Base-by-base conservation (phyloP, 2,888 invertebrate species). In the Pterobdella sp. region DNA sequence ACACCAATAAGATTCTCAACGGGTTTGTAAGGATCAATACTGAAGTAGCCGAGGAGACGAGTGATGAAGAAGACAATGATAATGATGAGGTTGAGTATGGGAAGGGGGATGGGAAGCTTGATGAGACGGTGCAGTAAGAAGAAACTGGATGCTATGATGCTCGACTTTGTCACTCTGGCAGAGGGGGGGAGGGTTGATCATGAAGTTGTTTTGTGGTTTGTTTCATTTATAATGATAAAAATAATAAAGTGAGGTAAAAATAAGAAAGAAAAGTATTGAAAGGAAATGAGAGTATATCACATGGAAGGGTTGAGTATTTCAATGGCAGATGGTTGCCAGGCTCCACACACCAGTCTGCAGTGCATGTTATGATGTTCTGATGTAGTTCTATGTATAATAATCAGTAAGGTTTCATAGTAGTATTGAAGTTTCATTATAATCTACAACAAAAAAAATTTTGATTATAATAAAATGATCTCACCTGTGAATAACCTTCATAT, bases 1-100 rank as follows among this genome's bases (percentile, higher is more conserved):
- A 96, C 94, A 84, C 95, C 96, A 86, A 93, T 91, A 74, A 99
- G 87, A 84, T 99, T 99, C 87, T 99, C 98, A 83, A 98, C 94
- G 18, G 98, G 98, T 80, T 94, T 89, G 86, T 99, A 97, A 49
- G 98, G 98, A 87, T 99, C 98, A 82, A 71, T 22, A 35, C 52
- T 31, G 52, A 71, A 74, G 65, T 26, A 71, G 42, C 18, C 0
- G 22, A 95, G 94, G 76, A 98, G 84, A 88, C 92, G 94, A 85
- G 95, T 94, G 86, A 95, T 94, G 68, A 95, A 92, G 84, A 75
- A 74, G 70, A 74, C 72, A 49, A 76, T 92, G 75, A 95, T 94
- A 80, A 96, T 93, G 78, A 93, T 94, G 84, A 98, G 93, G 86
- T 98, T 97, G 78, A 98, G 93, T 81, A 93, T 88, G 84, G 94